These are phyloP conservation scores for Heliothis peltigera DNA, from an alignment of 2,888 invertebrate genomes.

Conservation along the genomic window DNA sequence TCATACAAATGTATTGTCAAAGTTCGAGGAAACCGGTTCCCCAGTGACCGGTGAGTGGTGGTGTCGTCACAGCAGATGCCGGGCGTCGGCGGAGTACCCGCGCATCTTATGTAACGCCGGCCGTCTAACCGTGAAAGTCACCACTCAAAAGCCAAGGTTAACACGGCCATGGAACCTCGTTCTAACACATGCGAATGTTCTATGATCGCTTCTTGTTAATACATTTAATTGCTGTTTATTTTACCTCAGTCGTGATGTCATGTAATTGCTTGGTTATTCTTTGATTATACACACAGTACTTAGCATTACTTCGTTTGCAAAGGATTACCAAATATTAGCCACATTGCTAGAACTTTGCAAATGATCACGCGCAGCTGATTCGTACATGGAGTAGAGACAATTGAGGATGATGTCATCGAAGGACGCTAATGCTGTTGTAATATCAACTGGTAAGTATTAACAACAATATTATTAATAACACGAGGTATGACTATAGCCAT, in stretches of 20 bases:
- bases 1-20: slow-evolving; percentile 57
- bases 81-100: slow-evolving; percentile 71
- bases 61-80: slow-evolving; percentile 85
- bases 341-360: slow-evolving; percentile 47
- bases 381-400: slow-evolving; percentile 43
- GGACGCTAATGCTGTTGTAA: slow-evolving; percentile 50
- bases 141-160: slow-evolving; percentile 90
- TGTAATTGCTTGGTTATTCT: slow-evolving; percentile 75
- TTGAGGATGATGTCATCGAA: slow-evolving; percentile 67
- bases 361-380: slow-evolving; percentile 59
- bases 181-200: slow-evolving; percentile 84
- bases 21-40: slow-evolving; percentile 78
- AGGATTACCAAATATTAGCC: slow-evolving; percentile 64
- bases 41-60: slow-evolving; percentile 76
- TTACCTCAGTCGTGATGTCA: slow-evolving; percentile 83
- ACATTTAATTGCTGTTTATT: slow-evolving; percentile 76
- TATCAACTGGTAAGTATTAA: slow-evolving; percentile 29
- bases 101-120: slow-evolving; percentile 87
- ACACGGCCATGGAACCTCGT: slow-evolving; percentile 82
- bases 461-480: slow-evolving; percentile 25
- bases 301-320: slow-evolving; percentile 32
- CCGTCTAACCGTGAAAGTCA: slow-evolving; percentile 90
- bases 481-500: slow-evolving; percentile 33
- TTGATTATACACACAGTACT: slow-evolving; percentile 56
- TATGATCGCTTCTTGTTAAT: slow-evolving; percentile 76